Base-by-base conservation (phyloP, 2,797 vertebrate species). In the Ctenopoma multispine region DNA sequence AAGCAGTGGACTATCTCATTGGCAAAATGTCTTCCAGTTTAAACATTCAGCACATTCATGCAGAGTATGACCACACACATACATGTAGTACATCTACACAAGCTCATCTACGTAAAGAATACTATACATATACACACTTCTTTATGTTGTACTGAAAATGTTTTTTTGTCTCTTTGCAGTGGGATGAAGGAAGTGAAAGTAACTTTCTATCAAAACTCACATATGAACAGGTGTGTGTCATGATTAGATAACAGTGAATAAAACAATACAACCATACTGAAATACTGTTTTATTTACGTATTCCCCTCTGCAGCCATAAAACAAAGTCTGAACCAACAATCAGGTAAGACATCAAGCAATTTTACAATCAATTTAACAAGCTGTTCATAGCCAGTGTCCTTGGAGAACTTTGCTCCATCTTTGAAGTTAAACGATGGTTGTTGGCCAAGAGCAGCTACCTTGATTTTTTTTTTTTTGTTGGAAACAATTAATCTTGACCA, bases 41-140 rank as follows among this genome's bases (percentile, higher is more conserved):
- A 4, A 92, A 90, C 2, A 75, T 96, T 64, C 79, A 88, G 21
- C 79, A 77, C 0, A 51, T 98, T 64, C 18, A 63, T 57, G 87
- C 93, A 77, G 93, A 95, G 97, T 99, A 93, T 17, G 87, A 65
- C 3, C 47, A 48, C 15, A 3, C 7, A 20, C 7, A 18, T 17
- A 44, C 17, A 17, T 17, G 15, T 7, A 43, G 11, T 40, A 21
- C 14, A 40, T 15, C 12, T 21, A 51, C 43, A 34, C 14, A 47
- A 1, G n/a, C 17, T 51, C 36, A 44, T 31, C 9, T 9, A 7
- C 8, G 31, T 31, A 31, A 31, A 34, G 10, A 9, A 1, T 34
- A 34, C 10, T 34, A 34, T 2, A 34, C 27, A 29, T 1, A 34
- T 8, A 34, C 2, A 10, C 31, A 34, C n/a, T n/a, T n/a, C n/a